Conservation (phyloP, 2,888 invertebrate genomes). For the Alsophila aescularia region DNA sequence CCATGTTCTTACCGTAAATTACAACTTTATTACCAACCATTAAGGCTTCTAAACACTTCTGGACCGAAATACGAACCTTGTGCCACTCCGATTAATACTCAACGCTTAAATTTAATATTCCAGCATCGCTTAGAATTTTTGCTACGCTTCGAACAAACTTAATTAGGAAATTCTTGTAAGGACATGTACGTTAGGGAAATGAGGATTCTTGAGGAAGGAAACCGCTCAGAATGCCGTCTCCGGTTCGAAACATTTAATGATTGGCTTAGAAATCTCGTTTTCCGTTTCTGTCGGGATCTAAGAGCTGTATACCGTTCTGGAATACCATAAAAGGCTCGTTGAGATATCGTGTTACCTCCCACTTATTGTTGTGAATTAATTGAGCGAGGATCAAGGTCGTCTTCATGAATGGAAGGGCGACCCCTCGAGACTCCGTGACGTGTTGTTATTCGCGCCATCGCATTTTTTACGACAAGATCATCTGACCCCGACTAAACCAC, state of each 20-base stretch:
- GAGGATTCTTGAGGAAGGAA: conserved; percentile 26
- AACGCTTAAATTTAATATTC: conserved; percentile 4
- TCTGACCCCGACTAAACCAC: conserved; percentile 22
- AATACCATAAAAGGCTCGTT: conserved; percentile 24
- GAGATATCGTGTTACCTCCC: conserved; percentile 27
- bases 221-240: conserved; percentile 25
- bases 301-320: conserved; percentile 4
- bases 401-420: conserved; percentile 28
- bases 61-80: conserved; percentile 20
- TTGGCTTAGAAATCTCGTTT: conserved; percentile 30
- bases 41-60: neutral
- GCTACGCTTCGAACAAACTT: neutral
- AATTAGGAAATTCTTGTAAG: conserved; percentile 18
- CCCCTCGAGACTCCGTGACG: conserved; percentile 29
- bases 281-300: conserved; percentile 28
- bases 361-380: conserved; percentile 34
- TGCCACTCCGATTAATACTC: conserved; percentile 13
- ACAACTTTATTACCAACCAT: neutral
- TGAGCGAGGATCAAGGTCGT: conserved; percentile 33
- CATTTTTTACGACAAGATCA: conserved; percentile 11
- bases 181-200: conserved; percentile 7
- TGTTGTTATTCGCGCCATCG: conserved; percentile 12
- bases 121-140: neutral
- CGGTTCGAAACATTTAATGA: conserved; percentile 23
- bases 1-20: conserved; percentile 1